Base-by-base conservation (phyloP, 2,888 invertebrate species). In the Bellardia bayeri region DNA sequence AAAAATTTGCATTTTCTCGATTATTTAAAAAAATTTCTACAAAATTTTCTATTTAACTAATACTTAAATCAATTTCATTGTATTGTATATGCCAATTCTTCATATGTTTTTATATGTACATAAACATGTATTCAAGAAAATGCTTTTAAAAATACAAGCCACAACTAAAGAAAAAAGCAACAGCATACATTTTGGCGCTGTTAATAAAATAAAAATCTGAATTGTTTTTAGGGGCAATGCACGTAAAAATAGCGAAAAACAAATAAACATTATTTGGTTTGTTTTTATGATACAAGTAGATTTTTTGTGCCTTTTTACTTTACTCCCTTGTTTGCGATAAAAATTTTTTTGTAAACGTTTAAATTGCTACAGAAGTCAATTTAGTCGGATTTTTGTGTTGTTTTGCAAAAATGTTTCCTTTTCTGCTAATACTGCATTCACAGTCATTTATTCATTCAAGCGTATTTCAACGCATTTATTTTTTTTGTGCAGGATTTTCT, bases 301-400 rank as follows among this genome's bases (percentile, higher is more conserved):
- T 49, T 68, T 56, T 63, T 49, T 71, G 3, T 74, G n/a, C 5
- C 3, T 42, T n/a, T 58, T 14, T 72, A 40, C 14, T 23, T 14
- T 45, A 23, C 16, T 23, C 56, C 7, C 16, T 54, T 23, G 11
- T 49, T 68, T 64, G n/a, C 2, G 54, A 33, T 30, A 16, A 56
- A 69, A 51, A 66, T 42, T 37, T 8, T 2, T 8, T 1, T 3
- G 14, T 0, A 71, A 79, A 79, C 16, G 7, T 79, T 61, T 37
- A 49, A 49, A 61, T 61, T 82, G 68, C 49, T 30, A 69, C 74
- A 54, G 69, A 76, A 83, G 63, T 76, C 69, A 71, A 76, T 76
- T 83, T 69, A 54, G 58, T 30, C 3, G n/a, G 23, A 30, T 63
- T 69, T 71, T 63, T 82, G 23, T 51, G 14, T 9, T 42, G 11